phyloP scores from a whole-genome alignment of 1,140 invertebrate species.

The Rhynchophorus ferrugineus region DNA sequence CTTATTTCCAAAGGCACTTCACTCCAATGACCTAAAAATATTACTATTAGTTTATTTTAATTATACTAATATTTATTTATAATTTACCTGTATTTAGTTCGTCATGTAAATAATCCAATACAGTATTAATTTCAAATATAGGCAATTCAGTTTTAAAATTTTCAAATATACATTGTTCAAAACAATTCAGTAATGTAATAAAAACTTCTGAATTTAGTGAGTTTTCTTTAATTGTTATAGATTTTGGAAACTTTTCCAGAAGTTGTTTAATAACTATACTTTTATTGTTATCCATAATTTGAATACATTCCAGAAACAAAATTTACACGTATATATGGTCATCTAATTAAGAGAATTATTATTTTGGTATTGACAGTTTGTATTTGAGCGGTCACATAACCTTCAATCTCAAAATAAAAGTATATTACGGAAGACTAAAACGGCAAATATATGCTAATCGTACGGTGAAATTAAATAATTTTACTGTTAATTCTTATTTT shows the following conservation, averaged over 20 bases:
- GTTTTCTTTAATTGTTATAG: neutral
- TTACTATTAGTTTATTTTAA: neutral
- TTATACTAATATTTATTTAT: neutral
- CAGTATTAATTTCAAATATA: slow-evolving; percentile 32
- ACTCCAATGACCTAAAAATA: slow-evolving; percentile 42
- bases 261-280: neutral
- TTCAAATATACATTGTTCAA: neutral
- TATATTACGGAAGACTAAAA: no score
- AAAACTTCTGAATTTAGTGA: neutral
- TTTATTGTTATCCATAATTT: no score
- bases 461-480: no score
- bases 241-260: neutral
- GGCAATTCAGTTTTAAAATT: neutral
- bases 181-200: neutral
- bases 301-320: no score
- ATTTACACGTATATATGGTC: no score
- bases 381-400: no score
- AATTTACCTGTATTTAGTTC: slow-evolving; percentile 34
- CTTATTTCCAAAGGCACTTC: slow-evolving; percentile 43
- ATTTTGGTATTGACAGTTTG: no score
- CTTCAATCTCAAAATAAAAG: no score
- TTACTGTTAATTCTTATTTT: no score
- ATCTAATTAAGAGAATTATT: no score
- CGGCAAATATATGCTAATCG: no score
- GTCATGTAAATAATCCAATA: slow-evolving; percentile 37